Evolutionary conservation across 2,888 invertebrate species (phyloP), one percentile per base, ranked within the genome.

Genomic region (Myopa tessellatipennis): DNA sequence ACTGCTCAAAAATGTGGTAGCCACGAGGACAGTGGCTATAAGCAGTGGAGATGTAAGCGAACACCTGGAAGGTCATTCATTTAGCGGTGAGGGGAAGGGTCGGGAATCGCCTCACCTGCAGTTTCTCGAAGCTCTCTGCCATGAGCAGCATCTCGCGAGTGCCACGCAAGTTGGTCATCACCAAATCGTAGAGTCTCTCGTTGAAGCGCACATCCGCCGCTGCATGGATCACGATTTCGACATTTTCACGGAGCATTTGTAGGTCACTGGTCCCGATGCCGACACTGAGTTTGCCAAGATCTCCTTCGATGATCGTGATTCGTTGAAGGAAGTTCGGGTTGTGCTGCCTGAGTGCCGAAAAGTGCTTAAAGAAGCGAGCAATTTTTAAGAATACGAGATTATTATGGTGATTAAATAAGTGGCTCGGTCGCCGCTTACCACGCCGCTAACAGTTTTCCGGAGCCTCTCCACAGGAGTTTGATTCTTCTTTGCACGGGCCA

Each of bases 151-250:
- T 63, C 74, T 85, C 85, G 8, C 82, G 80, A 5, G 85, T 84
- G 36, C 84, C 85, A 18, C 84, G 81, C n/a, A 85, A 72, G 72
- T 85, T 85, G 4, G 76, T 77, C 50, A 81, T 74, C 16, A 83
- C 50, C 16, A 83, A 78, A 4, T 82, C 81, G 45, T 72, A 68
- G 10, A 85, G 76, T 52, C 81, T 80, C 55, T 84, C 81, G 73
- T 84, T 83, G 38, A 85, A 85, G 36, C 84, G 79, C 0, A 84
- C 84, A 79, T 84, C 83, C 10, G 84, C 84, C 4, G 83, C 85
- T 5, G 83, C 83, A 77, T 85, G 85, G 6, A 84, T 78, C 3
- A 85, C 81, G 40, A 85, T 82, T 50, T 85, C 78, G 1, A 83
- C 83, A 70, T 81, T 83, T 6, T 83, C 80, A 7, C 80, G 78